Evolutionary conservation across 92 coral and sea anemone genomes (phyloP), one percentile per base, ranked within the genome.

Genomic region (Phenganax subtilis): DNA sequence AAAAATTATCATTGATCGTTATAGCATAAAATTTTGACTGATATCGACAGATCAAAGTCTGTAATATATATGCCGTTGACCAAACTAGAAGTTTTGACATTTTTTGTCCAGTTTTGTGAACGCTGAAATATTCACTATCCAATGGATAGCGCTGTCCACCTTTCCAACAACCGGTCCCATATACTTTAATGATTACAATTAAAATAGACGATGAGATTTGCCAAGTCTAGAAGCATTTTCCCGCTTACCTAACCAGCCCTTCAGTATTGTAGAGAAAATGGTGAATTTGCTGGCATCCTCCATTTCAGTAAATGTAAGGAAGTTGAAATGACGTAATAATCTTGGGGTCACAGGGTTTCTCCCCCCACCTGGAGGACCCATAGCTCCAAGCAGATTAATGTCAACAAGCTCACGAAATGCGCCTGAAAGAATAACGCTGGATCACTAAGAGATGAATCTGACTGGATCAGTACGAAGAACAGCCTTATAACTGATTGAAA

Each of bases 311-410:
- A 96, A 96, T 11, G 99, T 92, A 77, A 96, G 79, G 72, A 90
- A 93, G 76, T 96, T 96, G 81, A 96, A 96, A 77, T 96, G 99
- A 82, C 99, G 88, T 17, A 96, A 86, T 82, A 92, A 86, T 14
- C 99, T 89, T 3, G 97, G 90, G 0, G 99, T 92, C 52, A 96
- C 99, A 16, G 97, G 91, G 77, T 96, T 96, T 71, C 99, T 91
- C 8, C 99, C 99, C 58, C 99, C 99, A 25, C 99, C 99, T 29
- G 99, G 99, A 8, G 99, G 99, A 9, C 99, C 99, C 97, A 96
- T 90, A 17, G 99, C 90, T 16, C 97, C 85, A 51, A 90, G 85
- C 52, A 96, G 84, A 57, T 94, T 96, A 86, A 96, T 96, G 86
- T 96, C 99, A 14, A 96, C 99, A 30, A 96, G 88, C 82, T 96